phyloP scores from a whole-genome alignment of 2,113 vertebrate genomes.

The Chaenogobius annularis region DNA sequence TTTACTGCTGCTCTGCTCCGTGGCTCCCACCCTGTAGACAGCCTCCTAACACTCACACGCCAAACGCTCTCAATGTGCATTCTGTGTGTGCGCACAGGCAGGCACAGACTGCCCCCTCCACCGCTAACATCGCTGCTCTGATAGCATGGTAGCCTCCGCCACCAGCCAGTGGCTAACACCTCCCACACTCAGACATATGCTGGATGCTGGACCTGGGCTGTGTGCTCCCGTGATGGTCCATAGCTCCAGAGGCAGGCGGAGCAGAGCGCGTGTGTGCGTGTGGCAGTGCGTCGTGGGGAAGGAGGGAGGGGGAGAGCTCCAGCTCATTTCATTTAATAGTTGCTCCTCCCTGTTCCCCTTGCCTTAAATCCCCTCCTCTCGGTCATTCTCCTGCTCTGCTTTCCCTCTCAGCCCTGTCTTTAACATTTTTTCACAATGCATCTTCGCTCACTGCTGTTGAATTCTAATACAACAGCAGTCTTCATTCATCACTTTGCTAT shows the following conservation, averaged over 20 bases:
- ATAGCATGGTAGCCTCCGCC: conserved; percentile 53
- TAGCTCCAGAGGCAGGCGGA: conserved; percentile 53
- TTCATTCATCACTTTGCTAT: conserved; percentile 66
- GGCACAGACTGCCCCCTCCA: conserved; percentile 53
- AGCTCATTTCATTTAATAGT: conserved; percentile 66
- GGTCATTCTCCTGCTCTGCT: conserved; percentile 42
- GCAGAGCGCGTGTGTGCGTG: conserved; percentile 31
- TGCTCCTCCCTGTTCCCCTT: conserved; percentile 56
- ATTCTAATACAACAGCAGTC: conserved; percentile 65
- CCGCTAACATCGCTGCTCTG: conserved; percentile 59
- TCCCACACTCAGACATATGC: conserved; percentile 46
- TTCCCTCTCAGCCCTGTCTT: conserved; percentile 43
- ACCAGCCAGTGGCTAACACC: conserved; percentile 60
- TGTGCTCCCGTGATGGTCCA: conserved; percentile 56
- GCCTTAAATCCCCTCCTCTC: conserved; percentile 52
- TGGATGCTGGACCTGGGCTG: conserved; percentile 50
- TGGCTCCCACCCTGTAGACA: conserved; percentile 69
- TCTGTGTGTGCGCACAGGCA: conserved; percentile 52
- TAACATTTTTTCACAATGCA: conserved; percentile 48
- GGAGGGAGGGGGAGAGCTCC: conserved; percentile 45
- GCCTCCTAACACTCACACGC: conserved; percentile 60
- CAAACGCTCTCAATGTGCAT: conserved; percentile 65
- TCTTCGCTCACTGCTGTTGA: conserved; percentile 41
- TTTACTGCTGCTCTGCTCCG: conserved; percentile 42
- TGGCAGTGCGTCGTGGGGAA: conserved; percentile 36